Base-by-base conservation (phyloP, 2,113 vertebrate species). In the Atractosteus spatula region DNA sequence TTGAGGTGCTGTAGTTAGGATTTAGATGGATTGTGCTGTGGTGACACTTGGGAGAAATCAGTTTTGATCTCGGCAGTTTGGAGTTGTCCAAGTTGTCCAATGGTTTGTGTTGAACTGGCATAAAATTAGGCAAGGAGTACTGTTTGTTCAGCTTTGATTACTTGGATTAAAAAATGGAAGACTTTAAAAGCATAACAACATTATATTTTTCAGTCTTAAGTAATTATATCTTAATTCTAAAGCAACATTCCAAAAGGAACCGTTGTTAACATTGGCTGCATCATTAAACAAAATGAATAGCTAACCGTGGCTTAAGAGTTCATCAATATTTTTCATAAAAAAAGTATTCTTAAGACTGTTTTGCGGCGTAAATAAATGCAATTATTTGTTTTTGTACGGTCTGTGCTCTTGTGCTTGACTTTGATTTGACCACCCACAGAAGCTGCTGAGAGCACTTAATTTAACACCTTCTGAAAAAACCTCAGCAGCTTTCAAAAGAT, bases 61-160 rank as follows among this genome's bases (percentile, higher is more conserved):
- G 75, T 66, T 74, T 41, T 55, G 74, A 80, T 84, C 79, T 71
- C 78, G 69, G 76, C 69, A 47, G 72, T 78, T 11, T 67, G 77
- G 47, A 78, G 75, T n/a, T 64, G 63, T 75, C 78, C 82, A 86
- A 87, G 86, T 89, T 87, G 85, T 82, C 77, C 73, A 70, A 76
- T 73, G 80, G 80, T 80, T 81, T 84, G 84, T 81, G 83, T 79
- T 81, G 84, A 89, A 85, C 76, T 82, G 78, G 79, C 85, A 78
- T n/a, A 63, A 71, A 82, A 78, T 78, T 83, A 78, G 76, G 78
- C 73, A 81, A 81, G 73, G 77, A 76, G 80, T 62, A 2, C 55
- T 86, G 85, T 91, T 91, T 91, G 87, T 82, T 80, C 82, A 83
- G 78, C 79, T 85, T 89, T 87, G 82, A 89, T 89, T 86, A 81